Evolutionary conservation across 2,888 invertebrate genomes (phyloP).

Genomic region (Dysmachus trigonus): DNA sequence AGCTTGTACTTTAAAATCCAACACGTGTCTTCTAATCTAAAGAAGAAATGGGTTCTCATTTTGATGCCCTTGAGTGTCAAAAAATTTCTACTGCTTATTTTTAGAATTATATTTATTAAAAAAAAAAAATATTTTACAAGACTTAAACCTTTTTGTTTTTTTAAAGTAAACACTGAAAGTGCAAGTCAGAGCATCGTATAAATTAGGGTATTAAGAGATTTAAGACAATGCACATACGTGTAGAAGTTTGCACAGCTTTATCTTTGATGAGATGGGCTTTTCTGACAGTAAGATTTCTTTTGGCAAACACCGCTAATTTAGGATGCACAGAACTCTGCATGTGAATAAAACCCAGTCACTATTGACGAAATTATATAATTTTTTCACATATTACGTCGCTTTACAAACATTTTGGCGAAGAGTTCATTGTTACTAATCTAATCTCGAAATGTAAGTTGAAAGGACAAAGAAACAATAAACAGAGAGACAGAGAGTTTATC

Average conservation of each 20-base stretch:
- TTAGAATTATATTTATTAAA: too few relatives aligned
- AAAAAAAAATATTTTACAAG: not conserved
- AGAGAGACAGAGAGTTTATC: not conserved
- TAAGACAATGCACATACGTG: not conserved
- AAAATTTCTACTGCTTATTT: not conserved
- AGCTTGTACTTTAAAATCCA: too few relatives aligned
- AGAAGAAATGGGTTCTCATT: too few relatives aligned
- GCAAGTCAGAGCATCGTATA: not conserved
- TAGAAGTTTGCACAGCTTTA: not conserved
- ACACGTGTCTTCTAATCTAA: not conserved
- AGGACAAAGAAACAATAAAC: not conserved
- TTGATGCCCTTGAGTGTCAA: not conserved
- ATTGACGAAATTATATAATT: not conserved
- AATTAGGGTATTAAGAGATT: not conserved
- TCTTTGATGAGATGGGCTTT: not conserved
- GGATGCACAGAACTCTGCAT: not conserved
- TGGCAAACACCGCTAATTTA: not conserved
- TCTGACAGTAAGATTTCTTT: not conserved
- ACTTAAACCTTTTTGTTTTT: not conserved
- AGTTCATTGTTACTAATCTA: not conserved
- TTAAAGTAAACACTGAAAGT: not conserved
- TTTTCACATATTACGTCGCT: not conserved
- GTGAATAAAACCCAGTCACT: not conserved
- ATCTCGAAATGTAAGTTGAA: not conserved
- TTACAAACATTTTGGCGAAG: not conserved